Evolutionary conservation across 1,140 invertebrate species (phyloP).

Genomic region (Nasonia longicornis): DNA sequence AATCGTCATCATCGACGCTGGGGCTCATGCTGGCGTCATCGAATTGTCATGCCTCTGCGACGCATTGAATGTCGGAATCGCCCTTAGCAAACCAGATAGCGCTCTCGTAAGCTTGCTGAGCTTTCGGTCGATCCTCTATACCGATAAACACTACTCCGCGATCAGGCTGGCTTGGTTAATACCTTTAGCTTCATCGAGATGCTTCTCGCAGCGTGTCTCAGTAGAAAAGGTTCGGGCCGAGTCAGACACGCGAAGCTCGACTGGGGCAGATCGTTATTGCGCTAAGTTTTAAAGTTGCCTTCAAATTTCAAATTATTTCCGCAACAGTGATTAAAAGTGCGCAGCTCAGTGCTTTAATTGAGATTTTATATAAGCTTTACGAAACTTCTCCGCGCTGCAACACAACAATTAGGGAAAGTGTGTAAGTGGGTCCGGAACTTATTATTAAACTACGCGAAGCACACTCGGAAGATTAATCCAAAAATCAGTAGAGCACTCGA

Average conservation of each 20-base stretch:
- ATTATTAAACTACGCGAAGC: not conserved
- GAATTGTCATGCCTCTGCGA: constrained; percentile 25
- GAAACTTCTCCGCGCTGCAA: not conserved
- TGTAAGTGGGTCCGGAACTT: not conserved
- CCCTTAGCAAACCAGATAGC: constrained; percentile 39
- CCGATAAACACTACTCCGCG: not conserved
- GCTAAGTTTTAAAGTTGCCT: not conserved
- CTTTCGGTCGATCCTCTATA: no score
- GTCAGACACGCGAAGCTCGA: no score
- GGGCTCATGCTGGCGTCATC: not conserved
- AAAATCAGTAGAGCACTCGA: not conserved
- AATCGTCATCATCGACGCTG: constrained; percentile 21
- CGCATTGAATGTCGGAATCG: constrained; percentile 35
- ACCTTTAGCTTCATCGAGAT: no score
- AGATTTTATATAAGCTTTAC: constrained; percentile 13
- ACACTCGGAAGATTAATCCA: not conserved
- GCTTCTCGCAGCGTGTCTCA: no score
- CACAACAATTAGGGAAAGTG: not conserved
- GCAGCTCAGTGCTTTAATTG: not conserved
- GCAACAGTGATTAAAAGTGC: constrained; percentile 3
- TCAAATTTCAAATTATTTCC: constrained; percentile 12
- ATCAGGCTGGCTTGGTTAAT: no score
- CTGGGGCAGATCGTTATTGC: not conserved
- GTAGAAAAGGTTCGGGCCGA: no score
- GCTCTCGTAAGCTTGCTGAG: constrained; percentile 19